Conservation (phyloP, 2,888 invertebrate genomes). For the Baccha elongata region DNA sequence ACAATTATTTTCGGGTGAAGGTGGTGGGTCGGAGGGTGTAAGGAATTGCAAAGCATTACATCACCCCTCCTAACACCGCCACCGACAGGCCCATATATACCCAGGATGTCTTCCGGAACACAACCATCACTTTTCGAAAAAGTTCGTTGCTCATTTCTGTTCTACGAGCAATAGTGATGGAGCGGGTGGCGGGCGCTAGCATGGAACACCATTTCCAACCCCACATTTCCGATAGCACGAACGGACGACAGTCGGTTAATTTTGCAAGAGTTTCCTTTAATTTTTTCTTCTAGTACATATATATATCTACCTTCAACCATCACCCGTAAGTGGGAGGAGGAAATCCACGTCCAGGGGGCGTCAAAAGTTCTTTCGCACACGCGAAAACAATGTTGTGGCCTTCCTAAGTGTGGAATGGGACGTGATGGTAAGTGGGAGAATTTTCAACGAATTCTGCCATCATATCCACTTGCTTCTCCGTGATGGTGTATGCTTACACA, state of each 20-base stretch:
- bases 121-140: constrained; percentile 57
- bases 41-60: constrained; percentile 52
- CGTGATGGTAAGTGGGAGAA: neutral
- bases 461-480: neutral
- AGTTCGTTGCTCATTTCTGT: constrained; percentile 30
- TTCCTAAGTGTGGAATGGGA: constrained; percentile 4
- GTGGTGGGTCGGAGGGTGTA: constrained; percentile 4
- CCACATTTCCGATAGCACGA: constrained; percentile 58
- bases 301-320: neutral
- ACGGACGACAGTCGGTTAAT: constrained; percentile 72
- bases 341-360: constrained; percentile 17
- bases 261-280: constrained; percentile 72
- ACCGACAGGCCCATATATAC: constrained; percentile 67
- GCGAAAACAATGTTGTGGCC: constrained; percentile 71
- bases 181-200: neutral
- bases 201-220: constrained; percentile 34
- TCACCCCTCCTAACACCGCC: constrained; percentile 47
- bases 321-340: neutral
- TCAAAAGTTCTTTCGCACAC: constrained; percentile 64
- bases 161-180: neutral
- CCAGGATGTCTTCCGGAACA: constrained; percentile 66
- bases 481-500: constrained; percentile 48
- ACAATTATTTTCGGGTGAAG: constrained; percentile 56
- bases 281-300: constrained; percentile 55
- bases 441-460: constrained; percentile 41